Conservation (phyloP, 1,140 invertebrate genomes). For the Magallana gigas region DNA sequence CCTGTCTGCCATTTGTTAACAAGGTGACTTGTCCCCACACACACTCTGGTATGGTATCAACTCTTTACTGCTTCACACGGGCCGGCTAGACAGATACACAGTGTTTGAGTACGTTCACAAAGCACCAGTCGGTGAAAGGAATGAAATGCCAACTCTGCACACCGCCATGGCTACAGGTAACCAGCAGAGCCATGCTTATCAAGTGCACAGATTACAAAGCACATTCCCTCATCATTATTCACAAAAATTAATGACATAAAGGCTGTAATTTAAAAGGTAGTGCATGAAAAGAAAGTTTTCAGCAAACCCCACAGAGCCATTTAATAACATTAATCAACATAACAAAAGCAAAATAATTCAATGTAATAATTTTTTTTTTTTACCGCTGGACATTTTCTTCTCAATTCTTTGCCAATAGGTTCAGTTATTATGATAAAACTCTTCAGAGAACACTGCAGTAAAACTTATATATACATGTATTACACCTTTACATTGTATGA, state of each 20-base stretch:
- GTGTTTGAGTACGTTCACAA: neutral
- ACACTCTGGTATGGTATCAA: neutral
- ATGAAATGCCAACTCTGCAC: neutral
- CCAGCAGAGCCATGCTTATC: neutral
- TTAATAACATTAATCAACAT: constrained; percentile 34
- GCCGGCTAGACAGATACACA: neutral
- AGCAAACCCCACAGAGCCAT: constrained; percentile 13
- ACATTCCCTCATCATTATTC: constrained; percentile 21
- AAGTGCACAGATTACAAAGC: neutral
- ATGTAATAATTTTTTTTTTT: neutral
- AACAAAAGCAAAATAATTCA: constrained; percentile 2
- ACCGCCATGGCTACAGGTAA: neutral
- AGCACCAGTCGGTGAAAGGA: neutral
- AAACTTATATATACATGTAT: too few species aligned
- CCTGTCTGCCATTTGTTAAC: neutral
- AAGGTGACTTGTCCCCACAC: neutral
- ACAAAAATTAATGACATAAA: constrained; percentile 15
- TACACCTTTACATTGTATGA: too few species aligned
- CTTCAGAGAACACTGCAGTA: too few species aligned
- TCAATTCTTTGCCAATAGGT: neutral
- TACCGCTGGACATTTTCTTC: neutral
- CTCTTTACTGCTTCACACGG: neutral
- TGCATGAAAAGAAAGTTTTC: constrained; percentile 19
- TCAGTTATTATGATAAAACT: too few species aligned
- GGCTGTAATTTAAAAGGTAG: constrained; percentile 14